Percentiles rank a stretch among this genome's conserved stretches.
Conservation (phyloP, 2,797 vertebrate species). For the Loriculus beryllinus region DNA sequence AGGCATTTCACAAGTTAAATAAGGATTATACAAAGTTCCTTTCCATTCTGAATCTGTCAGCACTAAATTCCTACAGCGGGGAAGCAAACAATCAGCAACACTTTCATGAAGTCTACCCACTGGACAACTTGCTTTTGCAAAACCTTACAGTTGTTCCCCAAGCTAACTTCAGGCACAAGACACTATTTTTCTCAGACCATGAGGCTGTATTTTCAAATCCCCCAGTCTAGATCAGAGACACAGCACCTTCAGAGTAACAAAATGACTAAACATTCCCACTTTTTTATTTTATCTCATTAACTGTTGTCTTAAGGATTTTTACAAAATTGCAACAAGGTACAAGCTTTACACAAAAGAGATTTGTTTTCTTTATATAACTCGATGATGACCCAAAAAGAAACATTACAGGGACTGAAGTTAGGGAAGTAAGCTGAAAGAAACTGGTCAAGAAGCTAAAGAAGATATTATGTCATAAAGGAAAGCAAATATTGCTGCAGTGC, state of each 20-base stretch:
- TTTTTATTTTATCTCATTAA: neutral
- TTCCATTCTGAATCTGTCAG: neutral
- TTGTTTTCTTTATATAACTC: neutral
- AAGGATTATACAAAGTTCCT: neutral
- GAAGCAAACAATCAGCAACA: neutral
- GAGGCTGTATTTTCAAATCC: neutral
- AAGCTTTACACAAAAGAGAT: neutral
- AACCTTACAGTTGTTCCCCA: neutral
- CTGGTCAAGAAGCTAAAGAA: neutral
- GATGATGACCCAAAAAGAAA: neutral
- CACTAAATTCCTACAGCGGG: rapidly evolving
- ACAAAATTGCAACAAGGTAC: neutral
- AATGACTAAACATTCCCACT: neutral
- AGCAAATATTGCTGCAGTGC: constrained; percentile 3
- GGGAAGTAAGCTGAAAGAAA: neutral
- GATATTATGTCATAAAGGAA: neutral
- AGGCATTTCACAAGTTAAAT: neutral
- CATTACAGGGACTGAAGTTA: neutral
- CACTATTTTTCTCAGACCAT: neutral
- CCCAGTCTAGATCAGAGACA: neutral
- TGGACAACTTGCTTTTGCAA: neutral
- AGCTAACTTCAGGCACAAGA: neutral
- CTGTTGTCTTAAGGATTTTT: neutral
- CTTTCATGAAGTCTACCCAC: neutral
- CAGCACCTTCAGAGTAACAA: neutral